Evolutionary conservation across 1,140 invertebrate species (phyloP).

Genomic region (Cotesia glomerata): DNA sequence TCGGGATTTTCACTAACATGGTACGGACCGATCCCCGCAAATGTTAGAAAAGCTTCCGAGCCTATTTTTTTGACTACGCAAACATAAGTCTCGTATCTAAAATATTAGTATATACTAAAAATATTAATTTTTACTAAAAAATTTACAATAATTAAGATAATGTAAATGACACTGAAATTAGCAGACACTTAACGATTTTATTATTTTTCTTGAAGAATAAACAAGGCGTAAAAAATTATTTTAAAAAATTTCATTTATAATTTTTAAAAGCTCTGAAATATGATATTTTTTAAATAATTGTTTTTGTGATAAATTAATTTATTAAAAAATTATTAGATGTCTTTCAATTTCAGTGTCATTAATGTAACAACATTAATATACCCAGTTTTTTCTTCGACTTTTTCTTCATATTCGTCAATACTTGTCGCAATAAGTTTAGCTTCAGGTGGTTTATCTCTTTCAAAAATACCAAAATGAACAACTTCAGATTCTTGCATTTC

Average conservation of each 20-base stretch:
- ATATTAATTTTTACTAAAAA: neutral
- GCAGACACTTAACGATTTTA: no score
- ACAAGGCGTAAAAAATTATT: no score
- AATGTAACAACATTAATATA: slow-evolving; percentile 20
- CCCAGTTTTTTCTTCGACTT: slow-evolving; percentile 51
- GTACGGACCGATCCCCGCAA: slow-evolving; percentile 61
- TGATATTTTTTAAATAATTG: no score
- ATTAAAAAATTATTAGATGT: no score
- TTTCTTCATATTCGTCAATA: slow-evolving; percentile 54
- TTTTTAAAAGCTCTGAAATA: no score
- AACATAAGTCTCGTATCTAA: slow-evolving; percentile 56
- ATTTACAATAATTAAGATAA: neutral
- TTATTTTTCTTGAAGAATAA: no score
- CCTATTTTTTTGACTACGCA: slow-evolving; percentile 56
- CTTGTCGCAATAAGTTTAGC: slow-evolving; percentile 51
- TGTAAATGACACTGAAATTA: no score
- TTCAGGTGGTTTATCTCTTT: slow-evolving; percentile 56
- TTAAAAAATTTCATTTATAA: no score
- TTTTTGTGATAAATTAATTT: no score
- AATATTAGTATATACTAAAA: slow-evolving; percentile 5
- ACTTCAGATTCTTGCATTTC: slow-evolving; percentile 54
- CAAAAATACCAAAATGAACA: slow-evolving; percentile 57
- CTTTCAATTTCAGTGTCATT: no score
- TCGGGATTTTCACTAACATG: slow-evolving; percentile 59
- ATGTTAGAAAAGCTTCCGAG: slow-evolving; percentile 57